A percentile compares a stretch with the other conserved stretches of the same genome.
Conservation (phyloP, 2,113 vertebrate genomes). For the Oncorhynchus kisutch region DNA sequence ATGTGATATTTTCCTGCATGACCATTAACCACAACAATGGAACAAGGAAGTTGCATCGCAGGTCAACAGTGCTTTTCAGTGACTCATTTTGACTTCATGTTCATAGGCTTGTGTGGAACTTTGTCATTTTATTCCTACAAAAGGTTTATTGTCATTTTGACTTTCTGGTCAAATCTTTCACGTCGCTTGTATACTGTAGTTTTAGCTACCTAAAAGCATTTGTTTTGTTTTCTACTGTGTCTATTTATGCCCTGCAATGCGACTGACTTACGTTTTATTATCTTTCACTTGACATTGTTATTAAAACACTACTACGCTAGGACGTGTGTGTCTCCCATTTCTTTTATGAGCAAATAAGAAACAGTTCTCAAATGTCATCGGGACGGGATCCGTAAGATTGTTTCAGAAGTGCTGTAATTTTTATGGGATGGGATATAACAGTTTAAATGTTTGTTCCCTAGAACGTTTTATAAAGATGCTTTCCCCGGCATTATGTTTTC, state of each 20-base stretch:
- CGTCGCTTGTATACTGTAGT: background rate
- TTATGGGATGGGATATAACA: background rate
- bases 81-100: background rate
- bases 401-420: background rate
- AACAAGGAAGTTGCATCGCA: background rate
- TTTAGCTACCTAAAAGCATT: background rate
- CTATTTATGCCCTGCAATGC: background rate
- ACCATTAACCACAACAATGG: background rate
- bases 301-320: background rate
- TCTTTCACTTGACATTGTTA: background rate
- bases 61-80: background rate
- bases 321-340: background rate
- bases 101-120: background rate
- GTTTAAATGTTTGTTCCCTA: background rate
- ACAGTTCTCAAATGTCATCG: background rate
- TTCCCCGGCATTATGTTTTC: background rate
- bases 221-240: conserved; percentile 1
- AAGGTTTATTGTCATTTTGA: background rate
- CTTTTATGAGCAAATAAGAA: background rate
- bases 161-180: background rate
- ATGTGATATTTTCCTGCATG: background rate
- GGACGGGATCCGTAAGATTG: background rate
- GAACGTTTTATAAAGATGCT: background rate
- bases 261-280: background rate
- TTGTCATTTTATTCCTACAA: background rate